These are phyloP conservation scores for Gallinago nigripennis DNA, from an alignment of 2,797 vertebrate species.

Conservation along the genomic window DNA sequence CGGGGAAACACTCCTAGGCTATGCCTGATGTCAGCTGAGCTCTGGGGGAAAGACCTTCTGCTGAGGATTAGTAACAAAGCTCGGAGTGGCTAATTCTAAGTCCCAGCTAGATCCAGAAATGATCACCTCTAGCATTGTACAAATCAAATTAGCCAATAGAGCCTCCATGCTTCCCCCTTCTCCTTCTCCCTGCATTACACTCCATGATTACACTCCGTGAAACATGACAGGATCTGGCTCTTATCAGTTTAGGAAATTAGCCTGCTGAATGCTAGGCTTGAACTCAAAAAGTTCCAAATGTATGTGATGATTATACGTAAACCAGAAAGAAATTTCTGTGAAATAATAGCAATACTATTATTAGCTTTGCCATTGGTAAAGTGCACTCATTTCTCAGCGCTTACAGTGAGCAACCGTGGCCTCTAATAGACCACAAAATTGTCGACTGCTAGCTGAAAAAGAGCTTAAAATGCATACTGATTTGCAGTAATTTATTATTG, in stretches of 20 bases:
- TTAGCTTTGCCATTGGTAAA: slow-evolving; percentile 1
- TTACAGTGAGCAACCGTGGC: neutral
- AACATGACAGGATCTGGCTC: neutral
- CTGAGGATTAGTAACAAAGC: neutral
- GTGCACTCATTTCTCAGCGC: neutral
- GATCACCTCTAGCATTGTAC: neutral
- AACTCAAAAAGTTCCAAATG: neutral
- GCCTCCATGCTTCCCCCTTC: neutral
- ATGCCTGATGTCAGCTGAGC: neutral
- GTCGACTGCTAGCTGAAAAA: neutral
- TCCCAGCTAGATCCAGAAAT: neutral
- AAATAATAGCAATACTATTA: neutral
- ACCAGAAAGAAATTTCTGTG: neutral
- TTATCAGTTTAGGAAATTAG: neutral
- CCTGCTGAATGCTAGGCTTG: neutral
- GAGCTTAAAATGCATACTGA: slow-evolving; percentile 34
- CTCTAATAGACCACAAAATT: slow-evolving; percentile 7
- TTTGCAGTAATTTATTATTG: slow-evolving; percentile 30
- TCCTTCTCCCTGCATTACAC: neutral
- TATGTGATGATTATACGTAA: neutral
- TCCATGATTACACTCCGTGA: neutral
- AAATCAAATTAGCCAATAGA: neutral
- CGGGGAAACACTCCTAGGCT: neutral
- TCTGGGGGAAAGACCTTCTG: neutral
- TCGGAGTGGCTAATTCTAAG: neutral